A percentile compares a stretch with the other conserved stretches of the same genome.
Evolutionary conservation across 2,888 invertebrate genomes (phyloP).

Genomic region (Melanostoma mellinum): DNA sequence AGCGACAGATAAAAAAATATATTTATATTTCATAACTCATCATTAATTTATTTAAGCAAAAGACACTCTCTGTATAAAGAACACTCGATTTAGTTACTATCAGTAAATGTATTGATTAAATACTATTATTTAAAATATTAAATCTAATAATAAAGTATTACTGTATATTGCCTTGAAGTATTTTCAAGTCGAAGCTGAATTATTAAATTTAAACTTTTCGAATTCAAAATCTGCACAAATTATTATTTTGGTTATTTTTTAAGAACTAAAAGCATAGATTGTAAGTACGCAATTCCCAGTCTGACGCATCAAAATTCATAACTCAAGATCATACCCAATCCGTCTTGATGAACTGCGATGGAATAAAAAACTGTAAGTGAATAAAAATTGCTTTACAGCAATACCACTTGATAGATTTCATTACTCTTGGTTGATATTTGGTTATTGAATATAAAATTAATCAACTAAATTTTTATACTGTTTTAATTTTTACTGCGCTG

Average conservation of each 20-base stretch:
- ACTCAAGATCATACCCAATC: too few species aligned
- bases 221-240: constrained; percentile 53
- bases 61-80: constrained; percentile 62
- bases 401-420: too few species aligned
- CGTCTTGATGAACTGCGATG: too few species aligned
- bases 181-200: constrained; percentile 34
- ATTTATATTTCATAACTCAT: constrained; percentile 24
- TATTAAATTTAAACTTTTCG: constrained; percentile 21
- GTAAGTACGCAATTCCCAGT: constrained; percentile 8
- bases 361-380: too few species aligned
- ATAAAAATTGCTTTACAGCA: too few species aligned
- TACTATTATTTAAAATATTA: constrained; percentile 34
- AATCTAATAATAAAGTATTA: constrained; percentile 41
- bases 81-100: constrained; percentile 45
- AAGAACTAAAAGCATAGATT: constrained; percentile 39
- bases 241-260: constrained; percentile 40
- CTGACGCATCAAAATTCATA: too few species aligned
- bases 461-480: too few species aligned
- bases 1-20: constrained; percentile 39
- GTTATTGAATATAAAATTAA: too few species aligned
- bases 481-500: too few species aligned
- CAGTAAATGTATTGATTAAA: not conserved
- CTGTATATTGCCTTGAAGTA: constrained; percentile 27
- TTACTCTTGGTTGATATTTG: too few species aligned
- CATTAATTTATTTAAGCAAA: not conserved